Evolutionary conservation across 2,888 invertebrate species (phyloP), one percentile per base, ranked within the genome.

Genomic region (Eupithecia subfuscata): DNA sequence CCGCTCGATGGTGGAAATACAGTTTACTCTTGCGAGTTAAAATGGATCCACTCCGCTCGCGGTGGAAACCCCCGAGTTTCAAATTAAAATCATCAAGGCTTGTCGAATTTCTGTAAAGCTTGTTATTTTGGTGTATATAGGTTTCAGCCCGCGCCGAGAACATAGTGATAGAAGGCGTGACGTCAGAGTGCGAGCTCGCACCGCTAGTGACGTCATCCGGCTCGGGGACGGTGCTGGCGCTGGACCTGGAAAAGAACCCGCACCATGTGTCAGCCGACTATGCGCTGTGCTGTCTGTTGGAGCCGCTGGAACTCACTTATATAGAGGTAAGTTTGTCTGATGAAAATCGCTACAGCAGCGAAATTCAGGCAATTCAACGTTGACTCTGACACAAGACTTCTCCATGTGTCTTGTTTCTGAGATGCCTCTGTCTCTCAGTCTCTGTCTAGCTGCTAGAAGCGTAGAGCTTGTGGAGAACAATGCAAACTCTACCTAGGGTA

Each of bases 231-330:
- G 68, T 97, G 76, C 95, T 98, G 78, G 96, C 97, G 0, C 86
- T 97, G 45, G 97, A 98, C 86, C 95, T 97, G 80, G 97, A 97
- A 87, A 96, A 96, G 86, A 96, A 97, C 84, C 97, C 97, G 0
- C 87, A 95, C 11, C 96, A 95, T 80, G 95, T 95, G 9, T 96
- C 96, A 75, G 96, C 96, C 37, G 96, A 97, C 84, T 96, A 96
- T 83, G 96, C 96, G 16, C 87, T 97, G 2, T 95, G 95, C 74
- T 94, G 97, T 71, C 93, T 96, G 74, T 91, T 97, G 86, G 97
- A 97, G 86, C 96, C 97, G 0, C 93, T 97, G 30, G 97, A 98
- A 90, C 91, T 97, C 68, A 95, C 97, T 18, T 98, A 98, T 90
- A 96, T 97, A 85, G 97, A 97, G 95, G 98, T 97, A 0, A 25